A percentile compares a stretch with the other conserved stretches of the same genome.
Evolutionary conservation across 2,113 vertebrate species (phyloP).

Genomic region (Athene cunicularia): DNA sequence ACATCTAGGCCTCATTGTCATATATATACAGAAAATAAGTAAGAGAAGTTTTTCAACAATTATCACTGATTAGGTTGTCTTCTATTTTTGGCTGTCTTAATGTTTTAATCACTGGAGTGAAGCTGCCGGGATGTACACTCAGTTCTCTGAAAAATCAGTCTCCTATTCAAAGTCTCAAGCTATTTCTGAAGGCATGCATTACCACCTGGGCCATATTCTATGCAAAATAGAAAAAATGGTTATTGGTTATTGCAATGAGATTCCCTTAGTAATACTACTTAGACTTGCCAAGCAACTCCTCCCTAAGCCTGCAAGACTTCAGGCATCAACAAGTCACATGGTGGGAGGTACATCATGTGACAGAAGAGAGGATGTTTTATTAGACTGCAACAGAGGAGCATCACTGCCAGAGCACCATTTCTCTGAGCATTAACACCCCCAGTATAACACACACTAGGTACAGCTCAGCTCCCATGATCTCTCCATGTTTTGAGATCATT

Average conservation of each 20-base stretch:
- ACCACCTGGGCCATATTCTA: neutral
- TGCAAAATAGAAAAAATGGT: neutral
- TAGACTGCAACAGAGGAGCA: neutral
- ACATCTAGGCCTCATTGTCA: neutral
- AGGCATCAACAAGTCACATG: neutral
- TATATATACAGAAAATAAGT: neutral
- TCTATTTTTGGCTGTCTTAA: neutral
- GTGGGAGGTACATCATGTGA: neutral
- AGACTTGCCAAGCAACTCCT: neutral
- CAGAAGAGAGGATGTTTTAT: neutral
- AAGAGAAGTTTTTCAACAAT: neutral
- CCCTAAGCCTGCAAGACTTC: neutral
- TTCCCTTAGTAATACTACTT: neutral
- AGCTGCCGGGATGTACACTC: neutral
- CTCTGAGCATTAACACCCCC: neutral
- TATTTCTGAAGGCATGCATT: neutral
- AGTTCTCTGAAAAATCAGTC: neutral
- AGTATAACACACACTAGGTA: neutral
- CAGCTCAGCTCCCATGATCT: neutral
- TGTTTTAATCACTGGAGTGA: neutral
- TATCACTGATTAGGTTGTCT: neutral
- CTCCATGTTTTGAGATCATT: neutral
- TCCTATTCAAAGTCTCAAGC: neutral
- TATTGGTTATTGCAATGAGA: neutral
- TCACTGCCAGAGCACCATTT: rapidly evolving